phyloP scores from a whole-genome alignment of 1,140 invertebrate genomes.

The Hylyphantes graminicola region DNA sequence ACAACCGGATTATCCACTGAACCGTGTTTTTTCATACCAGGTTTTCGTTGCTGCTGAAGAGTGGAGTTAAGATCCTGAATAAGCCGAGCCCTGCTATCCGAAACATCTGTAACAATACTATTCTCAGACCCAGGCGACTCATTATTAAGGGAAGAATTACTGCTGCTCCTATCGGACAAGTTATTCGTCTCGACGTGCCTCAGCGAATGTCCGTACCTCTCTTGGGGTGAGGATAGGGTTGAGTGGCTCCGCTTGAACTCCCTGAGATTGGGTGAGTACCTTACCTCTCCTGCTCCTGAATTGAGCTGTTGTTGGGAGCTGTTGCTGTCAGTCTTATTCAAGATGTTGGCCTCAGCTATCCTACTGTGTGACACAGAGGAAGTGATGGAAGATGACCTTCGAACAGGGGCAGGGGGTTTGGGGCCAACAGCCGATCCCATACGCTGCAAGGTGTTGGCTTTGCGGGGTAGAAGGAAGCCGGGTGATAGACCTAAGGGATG shows the following conservation, averaged over 20 bases:
- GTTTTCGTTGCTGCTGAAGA: constrained; percentile 22
- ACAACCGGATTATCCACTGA: constrained; percentile 2
- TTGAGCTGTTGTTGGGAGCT: neutral
- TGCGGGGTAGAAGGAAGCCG: constrained; percentile 42
- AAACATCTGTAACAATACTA: constrained; percentile 57
- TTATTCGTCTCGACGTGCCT: constrained; percentile 39
- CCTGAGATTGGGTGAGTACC: constrained; percentile 48
- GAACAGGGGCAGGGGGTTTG: constrained; percentile 40
- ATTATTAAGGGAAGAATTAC: constrained; percentile 16
- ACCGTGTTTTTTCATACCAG: neutral
- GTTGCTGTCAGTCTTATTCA: neutral
- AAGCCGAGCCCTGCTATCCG: constrained; percentile 47
- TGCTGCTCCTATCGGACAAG: constrained; percentile 9
- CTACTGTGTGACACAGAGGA: constrained; percentile 1
- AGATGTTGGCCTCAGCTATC: neutral
- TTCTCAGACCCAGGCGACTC: constrained; percentile 13
- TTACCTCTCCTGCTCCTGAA: constrained; percentile 48
- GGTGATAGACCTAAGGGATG: constrained; percentile 22
- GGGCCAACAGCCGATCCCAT: constrained; percentile 27
- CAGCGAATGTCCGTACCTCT: constrained; percentile 25
- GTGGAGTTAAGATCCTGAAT: constrained; percentile 52
- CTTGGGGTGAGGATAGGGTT: constrained; percentile 28
- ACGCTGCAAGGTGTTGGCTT: constrained; percentile 55
- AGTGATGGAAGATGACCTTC: constrained; percentile 53
- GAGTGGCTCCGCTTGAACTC: constrained; percentile 39